phyloP scores from a whole-genome alignment of 2,888 invertebrate species.

The Eupithecia insigniata region DNA sequence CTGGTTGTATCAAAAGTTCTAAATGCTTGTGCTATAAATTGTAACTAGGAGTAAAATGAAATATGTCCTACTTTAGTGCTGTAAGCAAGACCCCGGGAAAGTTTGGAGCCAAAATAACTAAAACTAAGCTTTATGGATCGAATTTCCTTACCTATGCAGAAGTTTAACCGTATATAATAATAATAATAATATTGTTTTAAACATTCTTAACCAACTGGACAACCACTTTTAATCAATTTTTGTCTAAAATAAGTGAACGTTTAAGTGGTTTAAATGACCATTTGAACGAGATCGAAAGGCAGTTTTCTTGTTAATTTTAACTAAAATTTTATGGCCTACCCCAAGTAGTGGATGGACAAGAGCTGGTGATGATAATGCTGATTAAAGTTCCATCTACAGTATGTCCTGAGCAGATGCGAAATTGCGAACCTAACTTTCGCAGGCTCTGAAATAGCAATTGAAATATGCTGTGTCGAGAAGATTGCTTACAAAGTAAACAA shows the following conservation, averaged over 20 bases:
- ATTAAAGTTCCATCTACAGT: no score
- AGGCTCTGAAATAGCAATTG: background rate
- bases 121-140: constrained; percentile 1
- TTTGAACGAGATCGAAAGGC: no score
- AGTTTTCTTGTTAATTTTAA: no score
- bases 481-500: background rate
- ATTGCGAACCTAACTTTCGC: background rate
- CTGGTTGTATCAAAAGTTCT: constrained; percentile 6
- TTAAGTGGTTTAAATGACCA: no score
- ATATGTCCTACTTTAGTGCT: background rate
- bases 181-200: background rate
- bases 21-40: constrained; percentile 7
- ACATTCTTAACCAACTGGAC: background rate
- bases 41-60: constrained; percentile 3
- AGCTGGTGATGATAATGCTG: no score
- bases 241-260: no score
- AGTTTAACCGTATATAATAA: background rate
- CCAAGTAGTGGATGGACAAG: no score
- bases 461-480: background rate
- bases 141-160: background rate
- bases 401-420: no score
- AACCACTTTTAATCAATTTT: background rate
- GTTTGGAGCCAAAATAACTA: background rate
- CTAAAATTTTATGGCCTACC: no score
- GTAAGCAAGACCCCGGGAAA: background rate